Evolutionary conservation across 2,888 invertebrate species (phyloP), one percentile per base, ranked within the genome.

Genomic region (Drosophila paucipuncta): DNA sequence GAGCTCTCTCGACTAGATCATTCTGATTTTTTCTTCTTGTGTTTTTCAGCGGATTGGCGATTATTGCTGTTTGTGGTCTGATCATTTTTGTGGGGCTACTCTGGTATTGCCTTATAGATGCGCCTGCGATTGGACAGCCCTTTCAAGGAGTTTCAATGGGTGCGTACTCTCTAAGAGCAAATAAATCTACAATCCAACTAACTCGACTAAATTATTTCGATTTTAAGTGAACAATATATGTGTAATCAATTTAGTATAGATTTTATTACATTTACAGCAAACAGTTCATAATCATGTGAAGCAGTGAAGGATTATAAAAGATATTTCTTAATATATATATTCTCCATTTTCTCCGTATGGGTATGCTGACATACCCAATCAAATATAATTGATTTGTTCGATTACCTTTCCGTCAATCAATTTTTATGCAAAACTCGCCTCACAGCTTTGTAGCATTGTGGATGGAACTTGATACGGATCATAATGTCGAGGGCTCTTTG

Each of bases 31-130:
- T 5, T 25, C 49, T 50, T 37, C n/a, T 10, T 28, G 13, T 30
- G 16, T 62, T 11, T 43, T 66, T 0, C 55, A 93, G 93, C 18
- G 87, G 91, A 16, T 73, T 93, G 69, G 96, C 96, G 2, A 92
- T 95, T 16, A 91, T 95, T 10, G 97, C 97, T 0, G 96, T 95
- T 31, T 84, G 94, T 30, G 95, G 95, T 18, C 96, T 97, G 53
- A 91, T 94, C 11, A 93, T 94, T 0, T 96, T 96, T 30, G 96
- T 97, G 3, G 73, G 95, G 0, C 93, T 96, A 49, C 95, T 96
- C 1, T 96, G 96, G 95, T 94, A 94, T 81, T 96, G 96, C 73
- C 95, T 97, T 59, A 89, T 95, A 22, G 92, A 83, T 28, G 90
- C 91, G 0, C 75, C 81, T 6, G 82, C 91, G 6, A 60, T 87